Evolutionary conservation across 2,797 vertebrate species (phyloP), one percentile per base, ranked within the genome.

Genomic region (Uromys caudimaculatus): DNA sequence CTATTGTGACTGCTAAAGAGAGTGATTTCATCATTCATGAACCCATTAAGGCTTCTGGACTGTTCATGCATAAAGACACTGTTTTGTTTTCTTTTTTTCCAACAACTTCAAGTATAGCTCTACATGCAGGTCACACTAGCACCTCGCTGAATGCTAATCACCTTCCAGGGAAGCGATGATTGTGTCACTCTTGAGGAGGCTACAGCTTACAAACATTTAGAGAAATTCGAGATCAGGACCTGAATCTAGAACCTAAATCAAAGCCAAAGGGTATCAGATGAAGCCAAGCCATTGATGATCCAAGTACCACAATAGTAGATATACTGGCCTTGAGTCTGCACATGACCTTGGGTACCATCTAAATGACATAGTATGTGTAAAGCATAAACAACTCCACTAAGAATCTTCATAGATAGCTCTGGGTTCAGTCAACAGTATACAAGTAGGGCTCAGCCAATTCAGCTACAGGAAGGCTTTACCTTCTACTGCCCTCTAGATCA

Each of bases 31-130:
- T 17, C 19, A 9, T 23, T 50, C 21, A 32, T 0, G 41, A 76
- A 17, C 76, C 6, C 52, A 10, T 32, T 0, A 29, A 23, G 29
- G 11, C 24, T 50, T 3, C 21, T 69, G 76, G 23, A 52, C 12
- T 1, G 44, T 62, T 47, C 50, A 2, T 0, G 7, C 23, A 1
- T 3, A 5, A 29, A 0, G 23, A n/a, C 1, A 29, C 27, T 14
- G 10, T 3, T n/a, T 54, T 8, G 4, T 67, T n/a, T 85, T 24
- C 4, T 47, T 16, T 2, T 4, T 38, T 58, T 16, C 27, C 64
- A 38, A 16, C 2, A 86, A 54, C 52, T 54, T 21, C 9, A 8
- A 64, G 58, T 10, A 3, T 52, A 9, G 75, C 12, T 19, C 79
- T 35, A 47, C 79, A 41, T 0, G 0, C 6, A 1, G 38, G 7